Percentiles rank a stretch among this genome's conserved stretches.
phyloP scores from a whole-genome alignment of 2,888 invertebrate genomes.

The Eugnorisma glareosa region DNA sequence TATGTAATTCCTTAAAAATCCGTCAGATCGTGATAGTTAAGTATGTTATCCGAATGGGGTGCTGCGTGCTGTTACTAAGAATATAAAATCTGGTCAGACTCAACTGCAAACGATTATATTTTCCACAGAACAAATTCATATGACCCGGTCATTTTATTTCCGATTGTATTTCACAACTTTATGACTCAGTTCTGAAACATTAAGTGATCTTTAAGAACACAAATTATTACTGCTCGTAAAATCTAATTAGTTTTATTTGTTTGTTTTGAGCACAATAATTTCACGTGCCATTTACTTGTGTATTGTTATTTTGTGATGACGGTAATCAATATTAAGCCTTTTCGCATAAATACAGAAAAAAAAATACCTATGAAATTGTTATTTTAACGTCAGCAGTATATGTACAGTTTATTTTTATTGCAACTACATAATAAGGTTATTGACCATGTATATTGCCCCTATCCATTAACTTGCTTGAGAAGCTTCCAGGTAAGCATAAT shows the following conservation, averaged over 20 bases:
- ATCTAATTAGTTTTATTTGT: conserved; percentile 31
- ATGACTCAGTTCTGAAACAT: conserved; percentile 2
- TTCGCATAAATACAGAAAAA: background rate
- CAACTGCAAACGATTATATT: background rate
- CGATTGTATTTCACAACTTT: background rate
- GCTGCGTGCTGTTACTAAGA: background rate
- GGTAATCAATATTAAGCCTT: background rate
- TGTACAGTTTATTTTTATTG: background rate
- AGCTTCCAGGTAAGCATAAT: background rate
- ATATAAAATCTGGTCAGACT: background rate
- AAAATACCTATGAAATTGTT: no score
- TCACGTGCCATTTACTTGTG: conserved; percentile 10
- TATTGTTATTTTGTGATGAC: background rate
- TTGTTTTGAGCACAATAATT: conserved; percentile 6
- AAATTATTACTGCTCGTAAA: conserved; percentile 37
- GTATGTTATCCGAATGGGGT: background rate
- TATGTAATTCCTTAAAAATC: no score
- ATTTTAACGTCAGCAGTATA: background rate
- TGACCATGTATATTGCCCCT: background rate
- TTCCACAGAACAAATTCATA: background rate
- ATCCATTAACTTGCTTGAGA: background rate
- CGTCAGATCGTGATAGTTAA: background rate
- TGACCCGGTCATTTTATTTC: conserved; percentile 14
- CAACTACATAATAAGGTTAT: background rate
- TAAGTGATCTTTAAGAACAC: conserved; percentile 29